Evolutionary conservation across 2,888 invertebrate species (phyloP), one percentile per base, ranked within the genome.

Genomic region (Drosophila colorata): DNA sequence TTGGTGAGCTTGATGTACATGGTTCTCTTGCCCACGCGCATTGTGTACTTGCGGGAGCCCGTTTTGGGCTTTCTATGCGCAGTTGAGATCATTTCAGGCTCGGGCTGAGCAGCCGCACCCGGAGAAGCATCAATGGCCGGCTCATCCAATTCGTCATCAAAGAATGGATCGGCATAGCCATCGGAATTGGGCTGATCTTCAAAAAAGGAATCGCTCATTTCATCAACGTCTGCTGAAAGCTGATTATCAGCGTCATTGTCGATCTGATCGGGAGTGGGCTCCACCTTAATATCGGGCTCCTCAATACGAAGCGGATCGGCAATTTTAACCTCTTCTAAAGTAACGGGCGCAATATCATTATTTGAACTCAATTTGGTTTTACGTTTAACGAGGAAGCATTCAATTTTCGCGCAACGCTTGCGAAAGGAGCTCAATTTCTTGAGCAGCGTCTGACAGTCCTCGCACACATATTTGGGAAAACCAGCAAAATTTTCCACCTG

Each of bases 1-100:
- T 88, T 66, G 1, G 88, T 83, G 2, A 83, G 46, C 16, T 78
- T 87, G 1, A 83, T 87, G 37, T 87, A 87, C 52, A 83, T 84
- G 0, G 87, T 80, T 52, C 85, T 65, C 6, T 84, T 67, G 1
- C 83, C 83, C 9, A 83, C 51, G 13, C 83, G 82, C 88, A 83
- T 88, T 5, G 88, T 84, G 20, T 78, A 84, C n/a, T 78, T 88
- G 8, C 57, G 77, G n/a, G 65, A 11, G 6, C 20, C 46, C 2
- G 14, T 7, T 37, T 72, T 71, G 6, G 31, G 35, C 1, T 48
- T 55, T 4, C 13, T 13, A 6, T 43, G 53, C 2, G 25, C 8
- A 1, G 8, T 69, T 18, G 40, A 8, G 2, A 33, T 28, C 1
- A 16, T 2, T 4, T 40, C n/a, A 2, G 14, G n/a, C 5, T 11